These are phyloP conservation scores for Sakesphorus luctuosus DNA, from an alignment of 2,113 vertebrate species.

Conservation along the genomic window DNA sequence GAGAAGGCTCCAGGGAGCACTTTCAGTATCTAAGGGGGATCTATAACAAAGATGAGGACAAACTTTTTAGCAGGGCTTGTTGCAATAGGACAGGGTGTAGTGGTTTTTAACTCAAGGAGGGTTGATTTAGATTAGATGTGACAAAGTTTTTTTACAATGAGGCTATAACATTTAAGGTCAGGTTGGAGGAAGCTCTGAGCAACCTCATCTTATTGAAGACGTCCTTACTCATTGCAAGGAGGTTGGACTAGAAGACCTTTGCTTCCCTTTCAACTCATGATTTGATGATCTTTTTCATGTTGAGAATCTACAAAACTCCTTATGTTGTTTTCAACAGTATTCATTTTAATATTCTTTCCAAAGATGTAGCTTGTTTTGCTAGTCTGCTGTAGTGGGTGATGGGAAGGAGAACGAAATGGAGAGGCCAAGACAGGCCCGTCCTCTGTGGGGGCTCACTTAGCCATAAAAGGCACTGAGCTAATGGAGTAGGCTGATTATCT, in stretches of 20 bases:
- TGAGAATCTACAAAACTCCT: neutral
- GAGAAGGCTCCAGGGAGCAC: neutral
- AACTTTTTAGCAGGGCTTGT: neutral
- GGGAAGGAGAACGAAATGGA: neutral
- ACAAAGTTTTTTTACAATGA: neutral
- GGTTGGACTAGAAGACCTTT: neutral
- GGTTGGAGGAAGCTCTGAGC: neutral
- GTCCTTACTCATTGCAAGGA: neutral
- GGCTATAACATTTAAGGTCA: neutral
- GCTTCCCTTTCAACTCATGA: neutral
- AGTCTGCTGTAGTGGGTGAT: neutral
- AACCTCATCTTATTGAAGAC: neutral
- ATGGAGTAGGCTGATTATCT: neutral
- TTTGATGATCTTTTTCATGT: neutral
- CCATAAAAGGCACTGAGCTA: neutral
- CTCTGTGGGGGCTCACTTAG: neutral
- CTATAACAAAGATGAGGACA: neutral
- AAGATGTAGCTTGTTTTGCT: neutral
- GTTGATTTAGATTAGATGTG: neutral
- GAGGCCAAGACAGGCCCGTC: neutral
- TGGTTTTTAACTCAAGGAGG: neutral
- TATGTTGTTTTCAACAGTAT: neutral
- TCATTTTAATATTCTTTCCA: neutral
- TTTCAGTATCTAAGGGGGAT: neutral
- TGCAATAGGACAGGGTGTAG: neutral